Base-by-base conservation (phyloP, 2,888 invertebrate genomes). In the Loripinus fragilis region DNA sequence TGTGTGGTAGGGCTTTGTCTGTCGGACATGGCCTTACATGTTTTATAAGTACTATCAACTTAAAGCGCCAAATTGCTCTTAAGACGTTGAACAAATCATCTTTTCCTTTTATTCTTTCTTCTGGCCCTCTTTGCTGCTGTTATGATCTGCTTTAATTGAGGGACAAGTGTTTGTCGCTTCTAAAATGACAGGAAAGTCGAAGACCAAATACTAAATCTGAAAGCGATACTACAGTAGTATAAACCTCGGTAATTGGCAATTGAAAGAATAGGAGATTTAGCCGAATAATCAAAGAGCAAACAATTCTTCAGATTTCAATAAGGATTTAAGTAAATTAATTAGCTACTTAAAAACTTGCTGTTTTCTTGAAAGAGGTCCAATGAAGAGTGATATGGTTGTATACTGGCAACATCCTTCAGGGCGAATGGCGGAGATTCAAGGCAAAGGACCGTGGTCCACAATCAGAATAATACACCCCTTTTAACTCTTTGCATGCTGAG, bases 211-310 rank as follows among this genome's bases (percentile, higher is more conserved):
- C n/a, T 33, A 41, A 33, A 33, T 33, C 38, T 65, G 65, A 23
- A 65, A 65, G 10, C 33, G 65, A 65, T 65, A 65, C 65, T 65
- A n/a, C 65, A 65, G 38, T 38, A 33, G n/a, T 38, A 20, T 65
- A 65, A 65, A n/a, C 65, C 65, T 28, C 23, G 15, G n/a, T 65
- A 65, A 65, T 65, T 65, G 65, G 65, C 65, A 33, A 65, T 65
- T 65, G 65, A 65, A 25, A 52, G 52, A 52, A 52, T 52, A 25
- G 52, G 52, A 23, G 52, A 52, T 52, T 52, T 52, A 52, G 25
- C 52, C 52, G 25, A 52, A 52, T 52, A 52, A 52, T 52, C 52
- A 52, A 52, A 52, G 52, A 8, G 52, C 52, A 52, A 52, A 52
- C 25, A 52, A 25, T 52, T 52, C 52, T 52, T 52, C 52, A 52